Conservation (phyloP, 2,797 vertebrate genomes). For the Carapus acus region DNA sequence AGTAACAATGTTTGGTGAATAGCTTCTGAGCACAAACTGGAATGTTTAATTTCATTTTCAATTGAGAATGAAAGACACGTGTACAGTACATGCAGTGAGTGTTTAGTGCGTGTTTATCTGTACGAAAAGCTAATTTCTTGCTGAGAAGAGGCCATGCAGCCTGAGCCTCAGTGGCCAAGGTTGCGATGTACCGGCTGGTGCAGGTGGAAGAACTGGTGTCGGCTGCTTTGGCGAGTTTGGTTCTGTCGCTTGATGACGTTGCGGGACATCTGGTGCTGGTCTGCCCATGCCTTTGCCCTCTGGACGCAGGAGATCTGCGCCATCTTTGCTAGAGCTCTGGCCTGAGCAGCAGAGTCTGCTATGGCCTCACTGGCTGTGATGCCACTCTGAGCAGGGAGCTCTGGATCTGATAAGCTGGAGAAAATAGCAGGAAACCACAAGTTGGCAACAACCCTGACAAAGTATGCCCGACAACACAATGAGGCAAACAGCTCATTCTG, state of each 20-base stretch:
- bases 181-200: constrained; percentile 86
- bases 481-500: no score
- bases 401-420: constrained; percentile 63
- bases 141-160: neutral
- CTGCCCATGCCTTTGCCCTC: constrained; percentile 70
- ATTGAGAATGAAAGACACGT: neutral
- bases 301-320: constrained; percentile 73
- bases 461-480: neutral
- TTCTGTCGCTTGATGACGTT: constrained; percentile 83
- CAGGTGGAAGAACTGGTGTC: constrained; percentile 67
- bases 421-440: constrained; percentile 3
- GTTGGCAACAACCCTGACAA: no score
- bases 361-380: constrained; percentile 32
- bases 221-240: constrained; percentile 70
- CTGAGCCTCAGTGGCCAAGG: constrained; percentile 77
- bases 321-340: constrained; percentile 71
- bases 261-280: constrained; percentile 70
- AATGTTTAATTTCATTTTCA: constrained; percentile 7
- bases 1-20: constrained; percentile 21
- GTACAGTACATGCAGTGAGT: neutral
- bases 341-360: constrained; percentile 51
- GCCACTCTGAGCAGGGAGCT: constrained; percentile 51
- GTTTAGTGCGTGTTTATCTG: constrained; percentile 5
- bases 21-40: constrained; percentile 12
- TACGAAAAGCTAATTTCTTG: constrained; percentile 1